Base-by-base conservation (phyloP, 53 echinoderm and acorn worm species). In the Holothuria leucospilota region DNA sequence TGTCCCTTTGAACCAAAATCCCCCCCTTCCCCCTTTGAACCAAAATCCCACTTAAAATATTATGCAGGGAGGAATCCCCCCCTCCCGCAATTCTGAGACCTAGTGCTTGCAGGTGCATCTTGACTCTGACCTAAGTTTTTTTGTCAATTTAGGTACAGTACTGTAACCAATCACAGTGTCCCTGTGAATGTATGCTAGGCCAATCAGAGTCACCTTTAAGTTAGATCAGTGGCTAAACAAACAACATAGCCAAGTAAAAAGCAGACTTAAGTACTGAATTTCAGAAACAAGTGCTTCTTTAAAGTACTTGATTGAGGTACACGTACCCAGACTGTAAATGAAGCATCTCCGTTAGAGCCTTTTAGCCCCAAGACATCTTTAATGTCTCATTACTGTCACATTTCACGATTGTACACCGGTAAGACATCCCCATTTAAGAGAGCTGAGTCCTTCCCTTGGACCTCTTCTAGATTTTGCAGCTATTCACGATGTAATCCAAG, bases 321-420 rank as follows among this genome's bases (percentile, higher is more conserved):
- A 72, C 15, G 10, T 18, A 18, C 18, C 56, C 56, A 56, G 5
- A 56, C 18, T 41, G 23, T 72, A 20, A 46, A 18, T 72, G 39
- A 72, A 72, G 72, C 46, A 38, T 70, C 72, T 72, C n/a, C 5
- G 20, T n/a, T 72, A 72, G 46, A 72, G 49, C 72, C 5, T 39
- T 72, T 72, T 39, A 46, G 40, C 72, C 72, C 46, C 40, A 39
- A 46, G 72, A 38, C n/a, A 46, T 39, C 39, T 72, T 72, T 72
- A 72, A 72, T 72, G 72, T 72, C 72, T 39, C 72, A 42, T 72
- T 72, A 39, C 72, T 72, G 72, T 72, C 72, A 72, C 72, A 41
- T 41, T 38, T 20, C 34, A 72, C 72, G 34, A 42, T 42, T 7
- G 23, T 15, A 46, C 72, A 38, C 72, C 5, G 12, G 18, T 12